Conservation (phyloP, 2,113 vertebrate genomes). For the Platysternon megacephalum region DNA sequence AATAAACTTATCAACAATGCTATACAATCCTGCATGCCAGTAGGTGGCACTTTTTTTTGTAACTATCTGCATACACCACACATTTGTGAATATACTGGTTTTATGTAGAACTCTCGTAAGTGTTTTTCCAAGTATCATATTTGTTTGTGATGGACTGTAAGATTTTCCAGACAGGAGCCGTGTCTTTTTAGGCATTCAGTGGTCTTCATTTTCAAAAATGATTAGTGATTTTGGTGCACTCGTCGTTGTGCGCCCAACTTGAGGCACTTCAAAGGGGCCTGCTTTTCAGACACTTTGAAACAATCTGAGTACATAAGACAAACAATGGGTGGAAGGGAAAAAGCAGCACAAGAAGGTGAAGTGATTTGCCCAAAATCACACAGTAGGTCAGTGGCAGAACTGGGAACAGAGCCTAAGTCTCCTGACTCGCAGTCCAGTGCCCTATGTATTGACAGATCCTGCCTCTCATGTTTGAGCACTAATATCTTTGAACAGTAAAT, state of each 20-base stretch:
- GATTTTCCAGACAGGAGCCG: neutral
- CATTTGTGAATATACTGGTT: neutral
- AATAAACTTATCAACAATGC: too few relatives aligned
- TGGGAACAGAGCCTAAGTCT: neutral
- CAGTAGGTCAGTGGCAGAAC: neutral
- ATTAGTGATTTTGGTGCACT: neutral
- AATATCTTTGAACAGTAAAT: neutral
- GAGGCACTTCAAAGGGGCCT: neutral
- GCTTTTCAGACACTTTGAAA: neutral
- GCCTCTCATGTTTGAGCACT: neutral
- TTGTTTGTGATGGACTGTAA: neutral
- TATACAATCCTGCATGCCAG: neutral
- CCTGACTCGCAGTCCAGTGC: neutral
- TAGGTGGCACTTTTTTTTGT: neutral
- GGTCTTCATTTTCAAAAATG: neutral
- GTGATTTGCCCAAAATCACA: neutral
- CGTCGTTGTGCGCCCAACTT: neutral
- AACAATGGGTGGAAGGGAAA: neutral
- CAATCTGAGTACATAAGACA: neutral
- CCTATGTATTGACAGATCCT: neutral
- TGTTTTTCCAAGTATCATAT: neutral
- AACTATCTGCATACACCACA: neutral
- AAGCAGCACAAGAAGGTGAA: neutral
- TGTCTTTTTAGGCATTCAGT: neutral
- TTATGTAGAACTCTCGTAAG: fast-evolving